Conservation (phyloP, 2,888 invertebrate species). For the Nasonia oneida region DNA sequence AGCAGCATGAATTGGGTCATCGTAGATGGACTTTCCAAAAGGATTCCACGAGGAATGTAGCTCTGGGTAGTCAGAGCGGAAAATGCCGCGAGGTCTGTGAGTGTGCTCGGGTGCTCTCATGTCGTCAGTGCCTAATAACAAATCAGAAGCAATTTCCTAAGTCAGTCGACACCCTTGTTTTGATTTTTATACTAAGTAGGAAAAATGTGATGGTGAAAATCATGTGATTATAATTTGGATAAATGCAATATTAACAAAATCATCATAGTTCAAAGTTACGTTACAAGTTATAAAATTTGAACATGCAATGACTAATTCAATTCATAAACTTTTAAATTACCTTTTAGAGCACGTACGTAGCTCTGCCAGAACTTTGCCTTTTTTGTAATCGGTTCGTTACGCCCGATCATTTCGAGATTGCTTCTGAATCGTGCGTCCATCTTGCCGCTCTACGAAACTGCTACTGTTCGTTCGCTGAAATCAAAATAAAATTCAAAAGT, state of each 20-base stretch:
- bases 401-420: constrained; percentile 96
- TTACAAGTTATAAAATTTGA: too few species aligned
- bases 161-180: neutral
- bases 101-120: constrained; percentile 91
- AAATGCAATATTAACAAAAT: neutral
- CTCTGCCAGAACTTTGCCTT: constrained; percentile 97
- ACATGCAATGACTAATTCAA: neutral
- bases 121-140: constrained; percentile 89
- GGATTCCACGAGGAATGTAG: constrained; percentile 86
- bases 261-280: too few species aligned
- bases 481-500: neutral
- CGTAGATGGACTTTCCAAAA: constrained; percentile 92
- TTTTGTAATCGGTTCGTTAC: constrained; percentile 94
- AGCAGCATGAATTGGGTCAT: constrained; percentile 89
- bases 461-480: constrained; percentile 87
- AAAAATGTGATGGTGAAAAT: neutral
- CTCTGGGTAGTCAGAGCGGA: constrained; percentile 88
- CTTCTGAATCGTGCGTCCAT: constrained; percentile 88
- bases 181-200: neutral
- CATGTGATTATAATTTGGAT: neutral
- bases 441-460: constrained; percentile 84
- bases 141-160: neutral
- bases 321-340: constrained; percentile 79
- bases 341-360: constrained; percentile 95
- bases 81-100: constrained; percentile 84